Base-by-base conservation (phyloP, 2,888 invertebrate genomes). In the Stenichneumon culpator region DNA sequence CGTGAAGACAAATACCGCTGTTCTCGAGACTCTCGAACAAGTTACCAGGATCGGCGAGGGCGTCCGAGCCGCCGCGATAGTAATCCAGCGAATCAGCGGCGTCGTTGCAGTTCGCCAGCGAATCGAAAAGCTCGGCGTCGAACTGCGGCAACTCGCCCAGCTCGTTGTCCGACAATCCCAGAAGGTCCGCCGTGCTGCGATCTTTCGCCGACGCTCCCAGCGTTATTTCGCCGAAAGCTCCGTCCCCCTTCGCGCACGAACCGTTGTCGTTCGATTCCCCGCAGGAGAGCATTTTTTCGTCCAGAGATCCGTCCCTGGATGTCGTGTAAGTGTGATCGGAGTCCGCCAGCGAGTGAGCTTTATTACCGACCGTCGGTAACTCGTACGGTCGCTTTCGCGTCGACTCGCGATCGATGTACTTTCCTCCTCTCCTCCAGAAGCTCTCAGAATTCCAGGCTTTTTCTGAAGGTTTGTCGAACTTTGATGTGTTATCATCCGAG, bases 1-100 rank as follows among this genome's bases (percentile, higher is more conserved):
- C 94, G 89, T 96, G 96, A 16, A 96, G 92, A 89, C 96, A 96
- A 22, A 96, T 94, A 19, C 95, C 96, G 70, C 94, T 94, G 88
- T 94, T 94, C 16, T 94, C 93, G 11, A 92, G 86, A 52, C 88
- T 90, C 75, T 88, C 88, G 50, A 89, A 89, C 16, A 87, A 78
- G 82, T 88, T 88, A 25, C 86, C 79, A 0, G 82, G 25, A 16
- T 67, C 47, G 36, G 81, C 65, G 57, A 79, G 19, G 2, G 22
- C 16, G 57, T 86, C 74, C 16, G 57, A 5, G 7, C 25, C 44
- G 9, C 63, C 22, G 4, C 60, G 50, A 60, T 19, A 60, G n/a
- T 54, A 6, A 47, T 73, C 47, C 25, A 65, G 25, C 22, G 50
- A 19, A 28, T 68, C 77, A 3, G 28, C 3, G n/a, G 44, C 63